Percentiles rank a stretch among this genome's conserved stretches.
These are phyloP conservation scores for Pollachius pollachius DNA, from an alignment of 2,113 vertebrate species.

Conservation along the genomic window DNA sequence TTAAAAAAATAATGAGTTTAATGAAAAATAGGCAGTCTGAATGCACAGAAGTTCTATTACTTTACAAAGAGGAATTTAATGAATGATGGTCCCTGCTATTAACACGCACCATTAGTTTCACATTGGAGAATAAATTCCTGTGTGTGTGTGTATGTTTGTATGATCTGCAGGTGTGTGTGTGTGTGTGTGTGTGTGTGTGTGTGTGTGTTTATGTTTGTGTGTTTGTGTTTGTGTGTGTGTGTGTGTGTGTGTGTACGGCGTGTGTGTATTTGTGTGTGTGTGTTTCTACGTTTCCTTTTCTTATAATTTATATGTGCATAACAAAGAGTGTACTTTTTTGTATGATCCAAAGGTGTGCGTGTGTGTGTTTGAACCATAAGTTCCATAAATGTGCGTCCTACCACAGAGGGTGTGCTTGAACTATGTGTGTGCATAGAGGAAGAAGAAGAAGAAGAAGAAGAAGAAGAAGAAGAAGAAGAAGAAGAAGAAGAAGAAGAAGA, in stretches of 20 bases:
- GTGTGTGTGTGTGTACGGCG: background rate
- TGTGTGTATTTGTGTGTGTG: background rate
- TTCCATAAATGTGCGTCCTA: too few relatives aligned
- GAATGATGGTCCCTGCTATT: background rate
- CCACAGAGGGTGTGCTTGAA: too few relatives aligned
- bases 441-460: background rate
- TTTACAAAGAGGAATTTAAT: too few relatives aligned
- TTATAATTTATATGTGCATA: background rate
- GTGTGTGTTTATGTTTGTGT: background rate
- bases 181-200: background rate
- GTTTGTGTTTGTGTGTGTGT: background rate
- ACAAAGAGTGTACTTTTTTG: background rate
- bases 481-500: constrained; percentile 15
- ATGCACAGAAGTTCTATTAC: too few relatives aligned
- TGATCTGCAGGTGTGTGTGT: background rate
- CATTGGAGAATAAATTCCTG: background rate
- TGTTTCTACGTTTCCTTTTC: background rate
- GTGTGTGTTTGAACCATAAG: too few relatives aligned
- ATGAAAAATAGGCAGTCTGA: too few relatives aligned
- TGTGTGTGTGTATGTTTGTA: background rate
- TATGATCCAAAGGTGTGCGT: too few relatives aligned
- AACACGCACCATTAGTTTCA: background rate
- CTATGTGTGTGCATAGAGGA: background rate
- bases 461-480: background rate
- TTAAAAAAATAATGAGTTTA: too few relatives aligned